A percentile compares a stretch with the other conserved stretches of the same genome.
phyloP scores from a whole-genome alignment of 2,113 vertebrate genomes.

The Pituophis catenifer region DNA sequence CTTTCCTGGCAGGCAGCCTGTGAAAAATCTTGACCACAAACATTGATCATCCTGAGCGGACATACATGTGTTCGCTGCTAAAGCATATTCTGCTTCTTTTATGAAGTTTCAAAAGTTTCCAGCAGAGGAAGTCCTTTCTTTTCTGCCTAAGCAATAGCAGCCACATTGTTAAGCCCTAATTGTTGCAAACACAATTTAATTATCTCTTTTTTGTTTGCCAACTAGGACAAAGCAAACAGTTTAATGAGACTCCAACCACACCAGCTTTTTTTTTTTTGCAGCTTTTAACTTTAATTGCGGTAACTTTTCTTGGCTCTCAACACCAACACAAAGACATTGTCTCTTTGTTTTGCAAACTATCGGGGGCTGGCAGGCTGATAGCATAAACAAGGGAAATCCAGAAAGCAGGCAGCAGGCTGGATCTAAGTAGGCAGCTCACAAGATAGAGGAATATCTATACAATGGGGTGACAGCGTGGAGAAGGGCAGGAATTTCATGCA shows the following conservation, averaged over 20 bases:
- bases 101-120: background rate
- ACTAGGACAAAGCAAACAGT: constrained; percentile 13
- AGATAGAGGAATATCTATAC: background rate
- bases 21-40: background rate
- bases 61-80: background rate
- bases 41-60: background rate
- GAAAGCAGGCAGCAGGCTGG: background rate
- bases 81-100: background rate
- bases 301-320: constrained; percentile 21
- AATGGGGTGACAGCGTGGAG: background rate
- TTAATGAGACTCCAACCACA: constrained; percentile 2
- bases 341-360: background rate
- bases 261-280: constrained; percentile 1
- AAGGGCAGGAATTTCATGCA: background rate
- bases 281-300: constrained; percentile 26
- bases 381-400: background rate
- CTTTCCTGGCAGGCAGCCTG: background rate
- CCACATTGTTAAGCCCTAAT: background rate
- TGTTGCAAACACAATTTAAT: constrained; percentile 19
- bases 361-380: background rate
- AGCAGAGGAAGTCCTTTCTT: constrained; percentile 19
- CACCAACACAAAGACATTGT: background rate
- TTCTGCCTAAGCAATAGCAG: background rate
- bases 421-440: background rate
- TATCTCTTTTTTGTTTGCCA: constrained; percentile 15